These are phyloP conservation scores for Borostomias antarcticus DNA, from an alignment of 2,797 vertebrate species.

Conservation along the genomic window DNA sequence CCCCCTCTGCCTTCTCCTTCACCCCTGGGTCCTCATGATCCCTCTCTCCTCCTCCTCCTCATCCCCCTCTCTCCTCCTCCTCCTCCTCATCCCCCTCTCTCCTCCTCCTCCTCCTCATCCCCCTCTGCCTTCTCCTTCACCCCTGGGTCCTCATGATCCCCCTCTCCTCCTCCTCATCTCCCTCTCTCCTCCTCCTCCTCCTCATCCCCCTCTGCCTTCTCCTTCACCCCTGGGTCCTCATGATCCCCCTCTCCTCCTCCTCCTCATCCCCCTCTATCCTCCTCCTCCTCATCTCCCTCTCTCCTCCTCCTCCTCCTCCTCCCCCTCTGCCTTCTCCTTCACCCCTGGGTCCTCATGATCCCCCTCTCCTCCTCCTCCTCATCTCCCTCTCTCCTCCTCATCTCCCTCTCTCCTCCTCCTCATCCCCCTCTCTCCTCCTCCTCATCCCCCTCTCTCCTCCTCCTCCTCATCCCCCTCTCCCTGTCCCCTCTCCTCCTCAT, in stretches of 20 bases:
- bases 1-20: too few relatives aligned
- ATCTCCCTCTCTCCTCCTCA: conserved; percentile 13
- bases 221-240: neutral
- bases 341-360: neutral
- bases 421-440: neutral
- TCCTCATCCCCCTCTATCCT: conserved; percentile 1
- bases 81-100: neutral
- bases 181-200: too few relatives aligned
- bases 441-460: conserved; percentile 30
- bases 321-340: too few relatives aligned
- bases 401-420: conserved; percentile 15
- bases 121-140: neutral
- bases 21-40: too few relatives aligned
- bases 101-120: conserved; percentile 3
- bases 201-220: conserved; percentile 6
- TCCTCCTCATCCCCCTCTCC: neutral
- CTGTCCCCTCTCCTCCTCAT: conserved; percentile 5
- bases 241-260: neutral
- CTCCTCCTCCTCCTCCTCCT: too few relatives aligned
- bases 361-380: conserved; percentile 12
- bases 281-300: too few relatives aligned
- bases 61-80: neutral
- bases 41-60: neutral
- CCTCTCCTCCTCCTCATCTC: too few relatives aligned
- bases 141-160: neutral